phyloP scores from a whole-genome alignment of 2,888 invertebrate genomes.

The Thumatha senex region DNA sequence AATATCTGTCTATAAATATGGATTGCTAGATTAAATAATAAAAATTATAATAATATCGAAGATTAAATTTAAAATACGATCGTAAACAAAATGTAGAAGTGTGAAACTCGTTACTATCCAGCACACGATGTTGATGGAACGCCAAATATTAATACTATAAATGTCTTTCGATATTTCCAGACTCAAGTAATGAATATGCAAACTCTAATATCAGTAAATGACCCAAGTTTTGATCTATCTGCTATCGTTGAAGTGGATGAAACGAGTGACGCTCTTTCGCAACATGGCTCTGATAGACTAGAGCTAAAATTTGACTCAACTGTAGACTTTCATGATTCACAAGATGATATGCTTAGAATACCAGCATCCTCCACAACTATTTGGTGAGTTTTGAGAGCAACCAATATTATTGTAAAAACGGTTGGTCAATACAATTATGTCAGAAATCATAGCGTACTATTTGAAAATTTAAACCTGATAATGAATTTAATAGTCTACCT shows the following conservation, averaged over 20 bases:
- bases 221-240: constrained; percentile 76
- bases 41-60: too few species aligned
- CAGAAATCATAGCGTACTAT: too few species aligned
- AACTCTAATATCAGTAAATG: constrained; percentile 69
- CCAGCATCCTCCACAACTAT: constrained; percentile 65
- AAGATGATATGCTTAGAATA: constrained; percentile 59
- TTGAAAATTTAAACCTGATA: not conserved
- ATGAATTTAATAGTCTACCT: too few species aligned
- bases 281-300: constrained; percentile 64
- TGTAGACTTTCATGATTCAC: constrained; percentile 60
- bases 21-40: too few species aligned
- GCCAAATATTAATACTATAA: too few species aligned
- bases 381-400: constrained; percentile 49
- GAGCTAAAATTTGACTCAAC: constrained; percentile 71
- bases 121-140: too few species aligned
- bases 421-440: not conserved
- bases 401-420: not conserved
- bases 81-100: too few species aligned
- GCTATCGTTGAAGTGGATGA: constrained; percentile 78
- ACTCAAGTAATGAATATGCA: constrained; percentile 77
- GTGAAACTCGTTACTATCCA: too few species aligned
- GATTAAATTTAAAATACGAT: too few species aligned
- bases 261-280: constrained; percentile 59
- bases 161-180: constrained; percentile 39
- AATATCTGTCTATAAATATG: too few species aligned